phyloP scores from a whole-genome alignment of 2,888 invertebrate species.

The Automeris io region DNA sequence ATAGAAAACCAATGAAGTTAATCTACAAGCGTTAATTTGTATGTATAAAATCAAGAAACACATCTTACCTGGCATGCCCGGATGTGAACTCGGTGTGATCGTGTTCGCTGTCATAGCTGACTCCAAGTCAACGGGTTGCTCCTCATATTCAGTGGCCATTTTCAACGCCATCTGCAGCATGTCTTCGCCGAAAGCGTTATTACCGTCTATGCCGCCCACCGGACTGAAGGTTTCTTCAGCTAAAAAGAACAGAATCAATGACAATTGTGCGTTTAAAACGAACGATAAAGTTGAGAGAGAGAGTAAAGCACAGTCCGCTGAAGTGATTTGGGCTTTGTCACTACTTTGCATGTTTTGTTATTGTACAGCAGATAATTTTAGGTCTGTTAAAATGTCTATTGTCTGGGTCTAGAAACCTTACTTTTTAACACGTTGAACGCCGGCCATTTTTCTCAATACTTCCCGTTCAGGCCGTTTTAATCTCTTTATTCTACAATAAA shows the following conservation, averaged over 20 bases:
- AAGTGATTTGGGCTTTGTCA: too few relatives aligned
- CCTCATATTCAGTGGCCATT: slow-evolving; percentile 91
- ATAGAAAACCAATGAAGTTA: too few relatives aligned
- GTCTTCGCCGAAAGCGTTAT: slow-evolving; percentile 85
- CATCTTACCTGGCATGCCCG: slow-evolving; percentile 66
- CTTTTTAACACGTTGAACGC: too few relatives aligned
- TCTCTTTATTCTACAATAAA: too few relatives aligned
- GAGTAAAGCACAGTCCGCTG: neutral
- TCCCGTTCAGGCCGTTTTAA: too few relatives aligned
- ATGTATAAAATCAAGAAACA: neutral
- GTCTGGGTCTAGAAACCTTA: too few relatives aligned
- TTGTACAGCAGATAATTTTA: too few relatives aligned
- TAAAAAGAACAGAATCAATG: neutral
- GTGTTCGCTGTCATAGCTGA: slow-evolving; percentile 88
- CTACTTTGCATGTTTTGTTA: too few relatives aligned
- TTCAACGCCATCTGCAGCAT: slow-evolving; percentile 91
- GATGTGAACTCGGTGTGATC: slow-evolving; percentile 82
- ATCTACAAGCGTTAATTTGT: too few relatives aligned
- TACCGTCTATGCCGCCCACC: slow-evolving; percentile 77
- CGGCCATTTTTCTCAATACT: too few relatives aligned
- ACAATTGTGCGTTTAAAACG: neutral
- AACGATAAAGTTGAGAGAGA: neutral
- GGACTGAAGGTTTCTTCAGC: slow-evolving; percentile 79
- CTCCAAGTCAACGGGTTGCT: slow-evolving; percentile 90
- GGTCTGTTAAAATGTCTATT: too few relatives aligned